Conservation (phyloP, 2,113 vertebrate species). For the human region DNA sequence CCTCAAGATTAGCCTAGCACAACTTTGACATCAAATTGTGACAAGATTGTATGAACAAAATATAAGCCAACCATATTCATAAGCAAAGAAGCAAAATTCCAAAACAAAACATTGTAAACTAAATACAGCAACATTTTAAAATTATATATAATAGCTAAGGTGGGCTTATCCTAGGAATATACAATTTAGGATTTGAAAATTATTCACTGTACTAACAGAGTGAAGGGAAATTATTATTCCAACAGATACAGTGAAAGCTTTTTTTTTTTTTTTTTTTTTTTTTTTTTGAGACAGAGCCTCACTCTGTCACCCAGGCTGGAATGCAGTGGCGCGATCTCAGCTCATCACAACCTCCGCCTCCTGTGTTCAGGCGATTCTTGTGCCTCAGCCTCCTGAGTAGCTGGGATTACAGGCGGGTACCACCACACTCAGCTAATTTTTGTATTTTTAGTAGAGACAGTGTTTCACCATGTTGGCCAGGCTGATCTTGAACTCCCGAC, state of each 20-base stretch:
- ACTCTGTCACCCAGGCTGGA: too few relatives aligned
- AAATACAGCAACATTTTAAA: neutral
- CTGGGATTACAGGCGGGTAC: too few relatives aligned
- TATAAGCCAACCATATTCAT: neutral
- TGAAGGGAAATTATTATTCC: neutral
- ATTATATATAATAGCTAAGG: neutral
- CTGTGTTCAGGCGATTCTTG: too few relatives aligned
- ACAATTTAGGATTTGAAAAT: neutral
- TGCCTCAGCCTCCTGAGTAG: too few relatives aligned
- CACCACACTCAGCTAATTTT: too few relatives aligned
- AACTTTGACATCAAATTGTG: neutral
- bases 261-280: too few relatives aligned
- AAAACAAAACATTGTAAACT: neutral
- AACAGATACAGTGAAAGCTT: neutral
- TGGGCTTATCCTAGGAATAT: neutral
- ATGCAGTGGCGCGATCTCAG: too few relatives aligned
- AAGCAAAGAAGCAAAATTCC: neutral
- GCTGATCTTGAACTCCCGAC: too few relatives aligned
- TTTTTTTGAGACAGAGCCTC: too few relatives aligned
- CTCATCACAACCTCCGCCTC: too few relatives aligned
- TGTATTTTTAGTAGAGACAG: too few relatives aligned
- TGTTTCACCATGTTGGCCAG: too few relatives aligned
- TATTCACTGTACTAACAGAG: neutral
- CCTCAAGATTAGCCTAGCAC: neutral
- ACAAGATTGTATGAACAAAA: neutral